A percentile compares a stretch with the other conserved stretches of the same genome.
Conservation (phyloP, 2,888 invertebrate genomes). For the Calliphora vomitoria region DNA sequence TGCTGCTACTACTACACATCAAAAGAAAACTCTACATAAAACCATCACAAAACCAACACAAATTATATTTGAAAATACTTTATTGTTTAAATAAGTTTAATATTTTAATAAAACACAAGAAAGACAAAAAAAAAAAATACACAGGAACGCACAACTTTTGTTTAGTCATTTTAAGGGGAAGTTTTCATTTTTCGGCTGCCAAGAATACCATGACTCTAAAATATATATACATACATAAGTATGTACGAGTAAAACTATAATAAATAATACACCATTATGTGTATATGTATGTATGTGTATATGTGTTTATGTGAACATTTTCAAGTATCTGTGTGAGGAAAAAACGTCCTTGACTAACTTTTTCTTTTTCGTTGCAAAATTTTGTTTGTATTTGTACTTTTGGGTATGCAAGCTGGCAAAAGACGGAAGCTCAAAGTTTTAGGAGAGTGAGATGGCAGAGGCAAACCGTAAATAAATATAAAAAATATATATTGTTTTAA, state of each 20-base stretch:
- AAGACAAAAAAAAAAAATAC: background rate
- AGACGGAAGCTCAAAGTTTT: constrained; percentile 45
- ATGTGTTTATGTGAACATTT: background rate
- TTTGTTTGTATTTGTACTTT: background rate
- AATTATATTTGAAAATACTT: constrained; percentile 11
- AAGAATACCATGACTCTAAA: background rate
- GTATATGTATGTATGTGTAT: background rate
- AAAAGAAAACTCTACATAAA: background rate
- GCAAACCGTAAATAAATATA: constrained; percentile 27
- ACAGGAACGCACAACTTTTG: constrained; percentile 24
- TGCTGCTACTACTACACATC: no score
- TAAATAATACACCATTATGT: background rate
- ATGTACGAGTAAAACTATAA: background rate
- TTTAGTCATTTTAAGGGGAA: background rate
- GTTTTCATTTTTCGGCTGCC: background rate
- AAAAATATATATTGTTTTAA: background rate
- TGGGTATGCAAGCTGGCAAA: background rate
- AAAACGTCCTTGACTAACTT: constrained; percentile 47
- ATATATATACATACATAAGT: background rate
- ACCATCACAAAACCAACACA: background rate
- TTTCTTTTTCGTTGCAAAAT: background rate
- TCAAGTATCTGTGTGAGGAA: background rate
- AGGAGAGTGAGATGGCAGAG: constrained; percentile 16
- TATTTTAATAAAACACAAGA: constrained; percentile 26
- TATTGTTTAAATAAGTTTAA: constrained; percentile 36